Conservation (phyloP, 2,113 vertebrate species). For the Penelope pileata region DNA sequence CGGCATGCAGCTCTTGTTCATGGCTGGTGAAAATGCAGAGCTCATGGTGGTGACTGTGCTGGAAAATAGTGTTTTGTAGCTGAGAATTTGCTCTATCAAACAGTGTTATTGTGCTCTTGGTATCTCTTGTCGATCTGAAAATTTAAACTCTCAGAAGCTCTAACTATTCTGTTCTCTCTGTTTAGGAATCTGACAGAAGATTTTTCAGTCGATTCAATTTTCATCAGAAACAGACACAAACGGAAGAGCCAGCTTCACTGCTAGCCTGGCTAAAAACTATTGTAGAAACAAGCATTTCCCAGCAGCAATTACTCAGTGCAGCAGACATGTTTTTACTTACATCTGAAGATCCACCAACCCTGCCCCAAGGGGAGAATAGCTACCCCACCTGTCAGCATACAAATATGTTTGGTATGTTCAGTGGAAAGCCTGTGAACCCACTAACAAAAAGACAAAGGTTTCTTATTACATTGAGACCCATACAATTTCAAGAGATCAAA, state of each 20-base stretch:
- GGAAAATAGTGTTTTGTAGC: too few relatives aligned
- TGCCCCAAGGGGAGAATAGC: slow-evolving; percentile 41
- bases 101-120: too few relatives aligned
- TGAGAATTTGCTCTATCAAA: too few relatives aligned
- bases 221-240: not conserved
- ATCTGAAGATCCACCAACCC: not conserved
- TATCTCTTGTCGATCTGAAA: not conserved
- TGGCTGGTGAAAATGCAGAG: too few relatives aligned
- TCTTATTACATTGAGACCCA: not conserved
- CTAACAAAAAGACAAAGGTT: not conserved
- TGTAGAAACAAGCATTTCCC: not conserved
- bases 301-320: not conserved
- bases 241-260: not conserved
- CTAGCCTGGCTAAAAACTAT: not conserved
- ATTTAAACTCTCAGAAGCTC: not conserved
- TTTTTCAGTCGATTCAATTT: slow-evolving; percentile 1
- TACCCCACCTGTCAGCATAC: slow-evolving; percentile 10
- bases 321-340: not conserved
- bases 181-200: not conserved
- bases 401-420: slow-evolving; percentile 54
- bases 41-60: too few relatives aligned
- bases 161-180: not conserved
- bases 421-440: not conserved
- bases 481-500: not conserved
- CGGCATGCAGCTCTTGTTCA: too few relatives aligned